Base-by-base conservation (phyloP, 2,113 vertebrate species). In the Takifugu flavidus region DNA sequence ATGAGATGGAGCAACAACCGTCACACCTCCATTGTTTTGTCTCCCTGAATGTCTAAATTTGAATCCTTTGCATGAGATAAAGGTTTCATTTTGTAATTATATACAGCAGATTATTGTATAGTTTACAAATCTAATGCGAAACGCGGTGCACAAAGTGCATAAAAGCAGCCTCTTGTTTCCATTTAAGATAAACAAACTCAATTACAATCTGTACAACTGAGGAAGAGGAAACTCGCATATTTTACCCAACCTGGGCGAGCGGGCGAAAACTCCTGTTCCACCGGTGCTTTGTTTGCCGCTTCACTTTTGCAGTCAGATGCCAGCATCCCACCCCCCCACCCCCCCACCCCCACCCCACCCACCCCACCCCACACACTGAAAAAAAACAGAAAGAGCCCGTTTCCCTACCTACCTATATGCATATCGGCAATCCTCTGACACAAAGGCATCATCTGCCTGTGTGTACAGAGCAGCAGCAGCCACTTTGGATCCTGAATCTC, bases 401-500 rank as follows among this genome's bases (percentile, higher is more conserved):
- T 64, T 79, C 76, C 67, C 67, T 72, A 64, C 70, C 80, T 78
- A 82, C 72, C 77, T 77, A 80, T 84, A 83, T 78, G 75, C 77
- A 87, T 85, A 80, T 80, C 68, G 74, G 72, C 82, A 86, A 82
- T 85, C 72, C 77, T 57, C 65, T 64, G 67, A 82, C 85, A 88
- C 89, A 87, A 88, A 87, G 86, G 78, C 86, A 85, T 86, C 84
- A 82, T 87, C 82, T 84, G 82, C 86, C 75, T 83, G 82, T 82
- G 84, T 87, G 72, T 85, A 83, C 84, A 85, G 82, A 89, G 86
- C 79, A 85, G 84, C 84, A 88, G 89, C 82, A 86, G 89, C 82
- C 87, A 90, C 90, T 89, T 90, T 90, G 90, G 88, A 88, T 89
- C 78, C 81, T 84, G 85, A 86, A 89, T 92, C 90, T 91, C 90